These are phyloP conservation scores for Chamaea fasciata DNA, from an alignment of 2,113 vertebrate species.

Conservation along the genomic window DNA sequence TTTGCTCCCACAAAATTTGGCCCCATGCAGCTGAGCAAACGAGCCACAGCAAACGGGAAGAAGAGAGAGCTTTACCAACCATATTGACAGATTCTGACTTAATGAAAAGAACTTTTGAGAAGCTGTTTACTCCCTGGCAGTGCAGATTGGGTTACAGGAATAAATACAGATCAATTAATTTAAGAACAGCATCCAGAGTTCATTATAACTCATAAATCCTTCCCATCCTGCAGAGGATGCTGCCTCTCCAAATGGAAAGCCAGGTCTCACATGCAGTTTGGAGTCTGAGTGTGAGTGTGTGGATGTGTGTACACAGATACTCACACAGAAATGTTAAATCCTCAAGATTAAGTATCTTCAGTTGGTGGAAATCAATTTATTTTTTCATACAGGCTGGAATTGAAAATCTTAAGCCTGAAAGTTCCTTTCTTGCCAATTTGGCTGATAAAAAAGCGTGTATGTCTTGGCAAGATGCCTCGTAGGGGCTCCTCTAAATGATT, in stretches of 20 bases:
- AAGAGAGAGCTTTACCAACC: neutral
- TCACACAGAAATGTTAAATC: constrained; percentile 67
- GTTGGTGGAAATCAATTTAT: constrained; percentile 74
- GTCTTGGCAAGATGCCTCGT: constrained; percentile 60
- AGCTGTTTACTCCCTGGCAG: neutral
- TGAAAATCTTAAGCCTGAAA: constrained; percentile 73
- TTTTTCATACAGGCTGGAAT: constrained; percentile 68
- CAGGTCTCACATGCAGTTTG: neutral
- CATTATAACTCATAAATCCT: neutral
- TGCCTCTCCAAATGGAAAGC: neutral
- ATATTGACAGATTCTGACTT: neutral
- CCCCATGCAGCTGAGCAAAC: fast-evolving
- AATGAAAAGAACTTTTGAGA: neutral
- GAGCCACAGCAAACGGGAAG: fast-evolving
- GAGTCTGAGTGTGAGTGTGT: neutral
- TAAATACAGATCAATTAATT: constrained; percentile 47
- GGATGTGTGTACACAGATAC: constrained; percentile 1
- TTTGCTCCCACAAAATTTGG: neutral
- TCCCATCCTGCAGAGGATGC: neutral
- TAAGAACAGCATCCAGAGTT: neutral
- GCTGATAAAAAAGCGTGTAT: constrained; percentile 68
- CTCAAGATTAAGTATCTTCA: constrained; percentile 69
- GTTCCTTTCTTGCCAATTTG: constrained; percentile 72
- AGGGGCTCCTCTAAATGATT: constrained; percentile 63
- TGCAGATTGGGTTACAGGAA: neutral